Conservation (phyloP, 2,888 invertebrate genomes). For the Timema cristinae region DNA sequence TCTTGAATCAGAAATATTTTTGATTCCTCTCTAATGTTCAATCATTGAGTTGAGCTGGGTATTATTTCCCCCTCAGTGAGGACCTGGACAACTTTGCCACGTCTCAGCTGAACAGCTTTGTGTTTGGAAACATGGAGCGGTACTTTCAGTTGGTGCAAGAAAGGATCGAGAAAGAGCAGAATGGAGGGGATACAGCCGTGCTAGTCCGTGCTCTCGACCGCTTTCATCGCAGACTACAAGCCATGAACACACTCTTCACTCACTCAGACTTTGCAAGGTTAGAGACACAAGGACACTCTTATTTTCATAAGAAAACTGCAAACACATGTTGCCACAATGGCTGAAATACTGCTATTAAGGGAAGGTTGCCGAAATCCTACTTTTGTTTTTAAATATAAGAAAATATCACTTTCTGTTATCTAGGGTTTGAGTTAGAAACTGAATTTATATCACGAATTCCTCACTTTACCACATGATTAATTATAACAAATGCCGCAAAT, state of each 20-base stretch:
- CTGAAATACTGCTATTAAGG: too few species aligned
- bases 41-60: neutral
- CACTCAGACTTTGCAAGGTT: constrained; percentile 78
- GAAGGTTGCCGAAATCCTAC: too few species aligned
- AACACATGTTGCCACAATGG: too few species aligned
- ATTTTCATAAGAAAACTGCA: too few species aligned
- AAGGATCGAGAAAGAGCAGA: constrained; percentile 70
- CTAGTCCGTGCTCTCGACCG: constrained; percentile 87
- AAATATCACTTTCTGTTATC: too few species aligned
- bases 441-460: too few species aligned
- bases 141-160: constrained; percentile 77
- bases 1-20: too few species aligned
- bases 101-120: constrained; percentile 71
- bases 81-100: constrained; percentile 68
- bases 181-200: constrained; percentile 66
- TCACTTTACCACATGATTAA: too few species aligned
- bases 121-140: constrained; percentile 77
- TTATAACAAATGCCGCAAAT: too few species aligned
- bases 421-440: too few species aligned
- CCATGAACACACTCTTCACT: constrained; percentile 81
- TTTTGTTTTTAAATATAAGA: too few species aligned
- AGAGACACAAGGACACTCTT: constrained; percentile 33
- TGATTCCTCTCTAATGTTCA: neutral
- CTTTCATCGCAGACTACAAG: constrained; percentile 82
- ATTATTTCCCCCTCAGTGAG: constrained; percentile 44